A percentile compares a stretch with the other conserved stretches of the same genome.
Evolutionary conservation across 2,797 vertebrate species (phyloP).

Genomic region (Pseudochirops cupreus): DNA sequence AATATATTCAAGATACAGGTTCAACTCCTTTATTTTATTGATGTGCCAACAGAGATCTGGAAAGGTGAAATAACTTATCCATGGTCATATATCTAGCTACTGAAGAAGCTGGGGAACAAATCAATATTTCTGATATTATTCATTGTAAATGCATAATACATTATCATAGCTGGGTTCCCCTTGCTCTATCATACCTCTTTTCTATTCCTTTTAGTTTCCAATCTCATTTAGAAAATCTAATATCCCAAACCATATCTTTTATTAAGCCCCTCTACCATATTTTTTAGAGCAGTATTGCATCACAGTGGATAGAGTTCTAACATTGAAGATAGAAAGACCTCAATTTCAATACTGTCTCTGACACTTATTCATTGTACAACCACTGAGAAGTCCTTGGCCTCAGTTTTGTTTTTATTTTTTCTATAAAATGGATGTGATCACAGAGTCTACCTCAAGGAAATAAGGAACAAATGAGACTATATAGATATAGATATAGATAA

Average conservation of each 20-base stretch:
- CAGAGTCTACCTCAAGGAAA: not conserved
- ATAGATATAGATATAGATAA: too few relatives aligned
- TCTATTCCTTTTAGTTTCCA: not conserved
- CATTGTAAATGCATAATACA: not conserved
- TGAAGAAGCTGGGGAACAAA: not conserved
- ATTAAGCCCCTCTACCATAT: not conserved
- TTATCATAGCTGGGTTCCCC: not conserved
- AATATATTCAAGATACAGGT: not conserved
- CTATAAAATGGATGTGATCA: not conserved
- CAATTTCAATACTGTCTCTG: rapidly evolving
- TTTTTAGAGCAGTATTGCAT: not conserved
- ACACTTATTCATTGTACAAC: not conserved
- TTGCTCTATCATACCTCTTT: not conserved
- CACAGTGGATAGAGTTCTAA: not conserved
- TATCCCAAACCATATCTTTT: not conserved
- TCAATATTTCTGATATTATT: not conserved
- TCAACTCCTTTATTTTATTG: not conserved
- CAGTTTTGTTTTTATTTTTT: not conserved
- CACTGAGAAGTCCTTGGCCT: not conserved
- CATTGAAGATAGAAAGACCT: not conserved
- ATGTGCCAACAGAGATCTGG: not conserved
- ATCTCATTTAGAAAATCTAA: not conserved
- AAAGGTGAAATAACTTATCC: not conserved
- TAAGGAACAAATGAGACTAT: not conserved
- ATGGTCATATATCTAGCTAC: not conserved